These are phyloP conservation scores for Hydrolagus colliei DNA, from an alignment of 2,797 vertebrate species.

Conservation along the genomic window DNA sequence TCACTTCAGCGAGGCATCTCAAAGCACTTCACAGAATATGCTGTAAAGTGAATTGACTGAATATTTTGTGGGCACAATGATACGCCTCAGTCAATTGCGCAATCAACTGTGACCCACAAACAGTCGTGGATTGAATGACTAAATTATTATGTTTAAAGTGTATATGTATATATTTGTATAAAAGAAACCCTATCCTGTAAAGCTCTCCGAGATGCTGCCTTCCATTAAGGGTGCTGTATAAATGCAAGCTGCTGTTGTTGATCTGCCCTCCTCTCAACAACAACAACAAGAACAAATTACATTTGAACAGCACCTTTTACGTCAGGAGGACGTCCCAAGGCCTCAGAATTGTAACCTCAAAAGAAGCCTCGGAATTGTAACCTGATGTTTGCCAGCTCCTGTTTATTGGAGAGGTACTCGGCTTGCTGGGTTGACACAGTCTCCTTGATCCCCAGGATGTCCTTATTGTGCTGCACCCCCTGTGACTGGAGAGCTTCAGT, in stretches of 20 bases:
- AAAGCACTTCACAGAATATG: too few relatives aligned
- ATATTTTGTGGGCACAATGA: too few relatives aligned
- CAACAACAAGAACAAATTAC: constrained; percentile 32
- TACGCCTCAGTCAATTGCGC: too few relatives aligned
- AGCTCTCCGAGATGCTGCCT: background rate
- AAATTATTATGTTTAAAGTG: too few relatives aligned
- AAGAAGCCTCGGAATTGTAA: constrained; percentile 32
- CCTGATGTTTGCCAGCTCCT: constrained; percentile 48
- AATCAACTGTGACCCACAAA: too few relatives aligned
- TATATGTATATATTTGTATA: too few relatives aligned
- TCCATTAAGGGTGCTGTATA: background rate
- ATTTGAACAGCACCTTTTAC: background rate
- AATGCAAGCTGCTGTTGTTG: constrained; percentile 17
- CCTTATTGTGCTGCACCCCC: constrained; percentile 41
- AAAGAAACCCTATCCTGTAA: background rate
- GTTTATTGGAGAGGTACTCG: constrained; percentile 41
- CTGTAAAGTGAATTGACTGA: too few relatives aligned
- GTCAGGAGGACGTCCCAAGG: too few relatives aligned
- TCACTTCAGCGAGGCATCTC: too few relatives aligned
- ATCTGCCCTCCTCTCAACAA: background rate
- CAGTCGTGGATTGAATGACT: too few relatives aligned
- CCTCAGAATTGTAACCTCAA: too few relatives aligned
- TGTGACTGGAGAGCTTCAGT: constrained; percentile 36
- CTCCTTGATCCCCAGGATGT: constrained; percentile 44
- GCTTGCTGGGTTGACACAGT: constrained; percentile 40